Base-by-base conservation (phyloP, 2,888 invertebrate genomes). In the Venusia cambrica region DNA sequence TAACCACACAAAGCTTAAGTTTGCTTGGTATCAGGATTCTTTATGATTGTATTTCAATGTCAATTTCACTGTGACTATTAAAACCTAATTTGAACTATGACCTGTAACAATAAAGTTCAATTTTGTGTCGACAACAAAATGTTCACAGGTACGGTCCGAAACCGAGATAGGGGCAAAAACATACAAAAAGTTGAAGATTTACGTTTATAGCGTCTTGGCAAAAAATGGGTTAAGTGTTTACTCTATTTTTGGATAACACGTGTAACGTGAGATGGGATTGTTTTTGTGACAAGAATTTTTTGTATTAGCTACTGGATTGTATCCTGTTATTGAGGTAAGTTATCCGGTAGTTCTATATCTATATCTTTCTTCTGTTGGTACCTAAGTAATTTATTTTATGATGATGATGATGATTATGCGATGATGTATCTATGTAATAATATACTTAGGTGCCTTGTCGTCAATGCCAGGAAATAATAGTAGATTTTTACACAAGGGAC, bases 161-260 rank as follows among this genome's bases (percentile, higher is more conserved):
- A 11, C 10, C 17, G 12, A 35, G 35, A 35, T 35, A 26, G 46
- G 43, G 53, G 48, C 45, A 51, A 60, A 57, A 72, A 64, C n/a
- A n/a, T n/a, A 54, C 15, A 5, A 62, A 59, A 73, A 68, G 35
- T 29, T 46, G 38, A 57, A 66, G 73, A 75, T 79, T 75, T 70
- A 75, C 75, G 67, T 65, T 64, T 64, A 70, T 70, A n/a, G 46
- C 58, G 49, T 61, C 58, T 54, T 46, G 38, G 56, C 61, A 73
- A 76, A 77, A 76, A 75, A 68, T 72, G 66, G 73, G 73, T 71
- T 73, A 73, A 75, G 73, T 74, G 72, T 77, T 68, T 73, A 69
- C 59, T 59, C 55, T 62, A 68, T 68, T 53, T 56, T 57, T 37
- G 61, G 63, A 69, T 65, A 71, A 72, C 73, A 71, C 62, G 57